Conservation (phyloP, 2,888 invertebrate genomes). For the Druceiella hillmani region DNA sequence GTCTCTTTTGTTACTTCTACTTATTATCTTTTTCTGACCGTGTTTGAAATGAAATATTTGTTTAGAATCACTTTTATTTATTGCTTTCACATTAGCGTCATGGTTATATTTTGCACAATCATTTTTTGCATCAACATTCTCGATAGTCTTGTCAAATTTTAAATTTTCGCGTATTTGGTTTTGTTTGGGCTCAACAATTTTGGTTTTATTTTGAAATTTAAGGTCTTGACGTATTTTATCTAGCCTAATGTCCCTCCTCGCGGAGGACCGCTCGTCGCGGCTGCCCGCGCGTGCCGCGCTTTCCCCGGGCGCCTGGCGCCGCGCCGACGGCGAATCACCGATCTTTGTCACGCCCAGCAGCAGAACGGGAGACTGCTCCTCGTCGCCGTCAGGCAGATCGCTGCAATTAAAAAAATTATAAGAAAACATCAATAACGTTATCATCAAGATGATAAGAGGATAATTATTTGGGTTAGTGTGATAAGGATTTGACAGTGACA, state of each 20-base stretch:
- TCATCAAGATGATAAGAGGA: too few relatives aligned
- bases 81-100: too few relatives aligned
- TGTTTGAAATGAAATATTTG: too few relatives aligned
- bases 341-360: slow-evolving; percentile 57
- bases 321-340: slow-evolving; percentile 41
- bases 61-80: too few relatives aligned
- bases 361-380: slow-evolving; percentile 54
- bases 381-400: slow-evolving; percentile 57
- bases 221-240: slow-evolving; percentile 47
- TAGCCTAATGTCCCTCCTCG: slow-evolving; percentile 43
- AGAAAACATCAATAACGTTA: too few relatives aligned
- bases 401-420: slow-evolving; percentile 39
- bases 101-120: too few relatives aligned
- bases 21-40: too few relatives aligned
- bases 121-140: too few relatives aligned
- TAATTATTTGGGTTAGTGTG: too few relatives aligned
- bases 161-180: slow-evolving; percentile 37
- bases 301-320: slow-evolving; percentile 37
- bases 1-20: background rate
- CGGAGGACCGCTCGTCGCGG: slow-evolving; percentile 43
- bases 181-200: slow-evolving; percentile 41
- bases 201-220: too few relatives aligned
- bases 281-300: slow-evolving; percentile 40
- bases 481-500: too few relatives aligned
- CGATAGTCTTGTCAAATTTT: too few relatives aligned